Base-by-base conservation (phyloP, 2,113 vertebrate genomes). In the Oncorhynchus mykiss region DNA sequence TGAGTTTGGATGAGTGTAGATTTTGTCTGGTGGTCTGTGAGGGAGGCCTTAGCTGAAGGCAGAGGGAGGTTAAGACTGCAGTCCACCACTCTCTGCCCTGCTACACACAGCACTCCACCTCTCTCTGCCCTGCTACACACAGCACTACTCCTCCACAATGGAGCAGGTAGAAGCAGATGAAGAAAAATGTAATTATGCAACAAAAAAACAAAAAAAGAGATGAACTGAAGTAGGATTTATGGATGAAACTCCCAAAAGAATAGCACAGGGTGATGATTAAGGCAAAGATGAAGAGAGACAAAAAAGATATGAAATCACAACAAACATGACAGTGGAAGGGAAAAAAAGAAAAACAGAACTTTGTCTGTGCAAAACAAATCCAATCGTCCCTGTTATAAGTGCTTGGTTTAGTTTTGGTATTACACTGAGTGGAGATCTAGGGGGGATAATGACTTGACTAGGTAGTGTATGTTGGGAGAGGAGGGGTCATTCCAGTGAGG, bases 291-390 rank as follows among this genome's bases (percentile, higher is more conserved):
- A 86, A 64, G 25, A 9, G 34, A 85, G 71, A 82, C 0, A 8
- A 8, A 34, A 34, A 11, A 45, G 3, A 27, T 27, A 39, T 85
- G 82, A 83, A 80, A 69, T 84, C 91, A 93, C 92, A 92, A 93
- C 91, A 92, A 91, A 93, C 84, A 91, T 90, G 92, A 94, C 94
- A 96, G 96, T 95, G 94, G 93, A 99, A 97, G 96, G 97, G 95
- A 97, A 98, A 98, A 98, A 98, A 99, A 98, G 95, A 97, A 97
- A 98, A 98, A 96, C 90, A 86, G 93, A 95, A 94, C 89, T 90
- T 93, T 72, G 51, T 2, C 59, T 91, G 79, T 94, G 91, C 89
- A 88, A 95, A 91, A 95, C 84, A 93, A 93, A 94, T 92, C 84
- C 88, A 94, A 93, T 93, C 39, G 92, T 93, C 88, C 92, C 89